Evolutionary conservation across 2,797 vertebrate species (phyloP).

Genomic region (Numenius phaeopus): DNA sequence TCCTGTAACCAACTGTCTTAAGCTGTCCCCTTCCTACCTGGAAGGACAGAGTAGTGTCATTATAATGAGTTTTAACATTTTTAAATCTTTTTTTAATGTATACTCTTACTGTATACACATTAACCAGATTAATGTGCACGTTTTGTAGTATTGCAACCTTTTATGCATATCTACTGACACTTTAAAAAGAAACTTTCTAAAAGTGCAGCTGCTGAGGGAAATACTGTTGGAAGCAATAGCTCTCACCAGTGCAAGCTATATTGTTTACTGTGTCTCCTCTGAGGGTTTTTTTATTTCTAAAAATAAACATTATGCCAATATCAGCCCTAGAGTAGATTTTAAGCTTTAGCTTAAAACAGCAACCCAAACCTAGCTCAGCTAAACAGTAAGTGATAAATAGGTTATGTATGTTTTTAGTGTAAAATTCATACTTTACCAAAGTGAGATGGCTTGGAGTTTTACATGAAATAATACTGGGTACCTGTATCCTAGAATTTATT

Average conservation of each 20-base stretch:
- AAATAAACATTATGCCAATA: neutral
- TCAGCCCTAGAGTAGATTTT: neutral
- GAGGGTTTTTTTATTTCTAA: neutral
- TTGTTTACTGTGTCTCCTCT: neutral
- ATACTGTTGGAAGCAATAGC: conserved; percentile 7
- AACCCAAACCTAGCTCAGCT: neutral
- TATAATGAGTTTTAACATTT: neutral
- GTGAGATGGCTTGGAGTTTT: neutral
- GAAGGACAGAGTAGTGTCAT: neutral
- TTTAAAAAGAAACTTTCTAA: neutral
- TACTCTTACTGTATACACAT: neutral
- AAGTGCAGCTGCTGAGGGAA: neutral
- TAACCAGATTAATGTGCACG: conserved; percentile 27
- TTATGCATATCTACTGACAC: neutral
- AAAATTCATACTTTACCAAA: conserved; percentile 30
- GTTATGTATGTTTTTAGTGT: neutral
- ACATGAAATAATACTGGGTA: neutral
- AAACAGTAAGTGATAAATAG: neutral
- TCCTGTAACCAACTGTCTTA: conserved; percentile 29
- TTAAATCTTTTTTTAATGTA: conserved; percentile 5
- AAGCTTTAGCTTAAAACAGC: neutral
- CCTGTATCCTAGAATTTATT: neutral
- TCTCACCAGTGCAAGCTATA: neutral
- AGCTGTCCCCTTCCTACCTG: neutral
- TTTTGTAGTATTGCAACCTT: neutral